Conservation (phyloP, 2,888 invertebrate species). For the Eristalis pertinax region DNA sequence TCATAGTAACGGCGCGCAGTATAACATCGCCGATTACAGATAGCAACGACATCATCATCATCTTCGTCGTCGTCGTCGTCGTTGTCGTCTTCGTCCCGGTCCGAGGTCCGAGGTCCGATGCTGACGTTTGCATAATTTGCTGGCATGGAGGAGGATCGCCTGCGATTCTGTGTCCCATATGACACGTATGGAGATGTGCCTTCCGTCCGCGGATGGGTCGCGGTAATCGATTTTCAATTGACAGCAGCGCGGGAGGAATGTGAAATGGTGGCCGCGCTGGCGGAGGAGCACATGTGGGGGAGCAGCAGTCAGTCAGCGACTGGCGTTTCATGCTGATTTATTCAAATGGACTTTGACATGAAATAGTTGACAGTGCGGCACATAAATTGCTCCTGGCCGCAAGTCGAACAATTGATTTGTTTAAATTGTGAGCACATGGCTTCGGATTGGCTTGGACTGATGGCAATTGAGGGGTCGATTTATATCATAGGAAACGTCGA, state of each 20-base stretch:
- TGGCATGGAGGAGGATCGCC: conserved; percentile 3
- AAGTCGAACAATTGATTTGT: conserved; percentile 43
- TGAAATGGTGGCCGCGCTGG: not conserved
- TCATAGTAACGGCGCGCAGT: conserved; percentile 31
- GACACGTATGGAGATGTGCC: conserved; percentile 18
- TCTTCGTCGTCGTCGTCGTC: conserved; percentile 33
- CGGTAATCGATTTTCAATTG: conserved; percentile 58
- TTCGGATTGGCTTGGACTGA: not conserved
- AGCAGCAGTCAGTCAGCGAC: conserved; percentile 5
- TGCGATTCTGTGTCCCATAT: conserved; percentile 35
- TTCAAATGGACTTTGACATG: conserved; percentile 42
- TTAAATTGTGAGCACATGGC: not conserved
- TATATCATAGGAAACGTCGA: not conserved
- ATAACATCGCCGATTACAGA: conserved; percentile 58
- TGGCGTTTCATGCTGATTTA: conserved; percentile 56
- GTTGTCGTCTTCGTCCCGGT: conserved; percentile 21
- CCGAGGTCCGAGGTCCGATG: conserved; percentile 34
- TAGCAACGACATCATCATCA: conserved; percentile 57
- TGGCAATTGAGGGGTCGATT: not conserved
- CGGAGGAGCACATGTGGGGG: not conserved
- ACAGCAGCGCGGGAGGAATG: conserved; percentile 17
- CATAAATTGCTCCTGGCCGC: conserved; percentile 12
- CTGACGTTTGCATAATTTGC: conserved; percentile 64
- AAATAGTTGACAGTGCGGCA: conserved; percentile 29
- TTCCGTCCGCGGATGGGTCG: conserved; percentile 3